Evolutionary conservation across 2,888 invertebrate genomes (phyloP).

Genomic region (Ochropleura leucogaster): DNA sequence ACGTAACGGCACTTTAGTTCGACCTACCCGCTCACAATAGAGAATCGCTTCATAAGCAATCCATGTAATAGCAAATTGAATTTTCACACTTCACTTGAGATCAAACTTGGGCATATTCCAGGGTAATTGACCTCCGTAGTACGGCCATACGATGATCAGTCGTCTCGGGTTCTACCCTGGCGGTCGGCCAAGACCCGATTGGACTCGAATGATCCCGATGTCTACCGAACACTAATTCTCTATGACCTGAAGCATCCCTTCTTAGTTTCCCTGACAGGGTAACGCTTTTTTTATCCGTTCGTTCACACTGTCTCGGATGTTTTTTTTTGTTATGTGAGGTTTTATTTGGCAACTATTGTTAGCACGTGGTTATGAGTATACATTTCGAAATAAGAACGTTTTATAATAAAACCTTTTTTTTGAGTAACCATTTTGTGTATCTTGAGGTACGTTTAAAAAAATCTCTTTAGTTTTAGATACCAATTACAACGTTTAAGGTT

Average conservation of each 20-base stretch:
- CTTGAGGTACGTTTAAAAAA: background rate
- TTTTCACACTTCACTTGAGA: conserved; percentile 49
- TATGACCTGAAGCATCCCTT: conserved; percentile 46
- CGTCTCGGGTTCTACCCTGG: conserved; percentile 53
- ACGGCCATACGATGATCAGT: conserved; percentile 48
- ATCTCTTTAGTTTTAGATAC: background rate
- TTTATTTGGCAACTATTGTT: conserved; percentile 14
- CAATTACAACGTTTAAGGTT: background rate
- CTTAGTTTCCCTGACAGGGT: conserved; percentile 27
- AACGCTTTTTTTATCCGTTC: conserved; percentile 59
- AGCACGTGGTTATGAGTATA: conserved; percentile 2
- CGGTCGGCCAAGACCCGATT: conserved; percentile 52
- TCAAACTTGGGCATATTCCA: conserved; percentile 42
- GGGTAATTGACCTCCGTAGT: conserved; percentile 59
- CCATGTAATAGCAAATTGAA: conserved; percentile 44
- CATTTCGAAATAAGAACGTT: background rate
- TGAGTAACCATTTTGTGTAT: background rate
- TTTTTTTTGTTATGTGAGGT: conserved; percentile 14
- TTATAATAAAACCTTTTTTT: background rate
- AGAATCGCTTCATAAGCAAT: conserved; percentile 33
- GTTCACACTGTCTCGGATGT: conserved; percentile 49
- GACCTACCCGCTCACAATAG: conserved; percentile 30
- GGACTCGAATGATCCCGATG: conserved; percentile 36
- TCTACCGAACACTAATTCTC: conserved; percentile 51
- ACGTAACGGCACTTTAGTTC: conserved; percentile 16